Evolutionary conservation across 2,113 vertebrate genomes (phyloP), one percentile per base, ranked within the genome.

Genomic region (Cinclus cinclus): DNA sequence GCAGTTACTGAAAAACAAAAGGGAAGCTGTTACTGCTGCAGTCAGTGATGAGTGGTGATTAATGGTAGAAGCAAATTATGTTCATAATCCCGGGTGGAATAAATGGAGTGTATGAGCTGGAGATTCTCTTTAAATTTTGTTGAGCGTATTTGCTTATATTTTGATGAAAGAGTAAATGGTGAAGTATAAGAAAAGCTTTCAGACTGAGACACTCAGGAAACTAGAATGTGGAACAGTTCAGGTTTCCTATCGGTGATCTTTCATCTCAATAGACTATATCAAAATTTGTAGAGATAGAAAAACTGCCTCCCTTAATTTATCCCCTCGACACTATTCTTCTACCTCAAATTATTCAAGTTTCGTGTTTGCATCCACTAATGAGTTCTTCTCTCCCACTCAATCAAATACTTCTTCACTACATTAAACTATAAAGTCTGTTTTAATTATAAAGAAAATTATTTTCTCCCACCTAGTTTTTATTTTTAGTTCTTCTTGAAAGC

Each of bases 251-350:
- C 1, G 0, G 55, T 64, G 39, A 20, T 74, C 67, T 96, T 96
- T 95, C n/a, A 83, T 85, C 83, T 95, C 35, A 42, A 64, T 56
- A 90, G 68, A 94, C 63, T 79, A 56, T 60, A 91, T 56, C 4
- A 75, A 93, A 90, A 87, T 81, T 62, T 30, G 90, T 28, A 90
- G 56, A 89, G 39, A 78, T 47, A 89, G 74, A 87, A 92, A 80
- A 96, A 89, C 78, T 94, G 62, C 56, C 64, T 92, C 53, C 47
- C n/a, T 87, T 90, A 79, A 96, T 97, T 91, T 95, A 96, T 82
- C 95, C 96, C 90, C 71, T 82, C 7, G 53, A 67, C 55, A 7
- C 65, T 87, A 14, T 91, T 31, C 20, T 94, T 80, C 56, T 63
- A 71, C 22, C 31, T 50, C 83, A 80, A 73, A 64, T 94, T 90